A percentile compares a stretch with the other conserved stretches of the same genome.
Evolutionary conservation across 2,113 vertebrate species (phyloP).

Genomic region (Hiodon alosoides): DNA sequence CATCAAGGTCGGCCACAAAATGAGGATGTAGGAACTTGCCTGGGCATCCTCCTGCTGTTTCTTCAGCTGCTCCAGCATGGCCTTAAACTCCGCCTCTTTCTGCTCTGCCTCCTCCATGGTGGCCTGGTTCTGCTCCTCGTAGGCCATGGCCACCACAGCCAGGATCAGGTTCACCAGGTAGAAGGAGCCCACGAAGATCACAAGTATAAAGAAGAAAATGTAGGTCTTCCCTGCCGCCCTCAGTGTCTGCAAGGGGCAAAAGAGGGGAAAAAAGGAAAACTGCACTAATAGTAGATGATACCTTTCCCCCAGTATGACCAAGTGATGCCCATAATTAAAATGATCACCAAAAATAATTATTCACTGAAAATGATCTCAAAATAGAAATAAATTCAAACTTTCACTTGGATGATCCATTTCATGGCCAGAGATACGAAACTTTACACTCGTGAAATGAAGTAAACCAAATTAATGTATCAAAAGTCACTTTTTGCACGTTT

Average conservation of each 20-base stretch:
- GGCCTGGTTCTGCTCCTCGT: constrained; percentile 97
- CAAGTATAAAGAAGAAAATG: constrained; percentile 99
- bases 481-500: too few species aligned
- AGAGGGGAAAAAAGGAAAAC: background rate
- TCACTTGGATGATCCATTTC: too few species aligned
- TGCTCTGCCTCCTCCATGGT: constrained; percentile 92
- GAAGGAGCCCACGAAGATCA: constrained; percentile 98
- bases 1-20: too few species aligned
- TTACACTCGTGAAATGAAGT: too few species aligned
- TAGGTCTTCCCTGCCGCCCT: constrained; percentile 95
- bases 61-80: constrained; percentile 93
- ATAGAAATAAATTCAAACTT: too few species aligned
- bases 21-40: constrained; percentile 47
- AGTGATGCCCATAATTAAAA: too few species aligned
- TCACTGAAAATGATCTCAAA: too few species aligned
- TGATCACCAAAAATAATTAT: too few species aligned
- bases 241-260: constrained; percentile 67
- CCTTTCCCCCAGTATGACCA: too few species aligned
- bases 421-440: too few species aligned
- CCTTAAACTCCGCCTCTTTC: constrained; percentile 95
- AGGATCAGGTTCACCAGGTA: constrained; percentile 95
- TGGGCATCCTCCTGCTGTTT: constrained; percentile 93
- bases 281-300: background rate
- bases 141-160: constrained; percentile 98
- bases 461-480: too few species aligned